A percentile compares a stretch with the other conserved stretches of the same genome.
Conservation (phyloP, 2,113 vertebrate genomes). For the Theristicus caerulescens region DNA sequence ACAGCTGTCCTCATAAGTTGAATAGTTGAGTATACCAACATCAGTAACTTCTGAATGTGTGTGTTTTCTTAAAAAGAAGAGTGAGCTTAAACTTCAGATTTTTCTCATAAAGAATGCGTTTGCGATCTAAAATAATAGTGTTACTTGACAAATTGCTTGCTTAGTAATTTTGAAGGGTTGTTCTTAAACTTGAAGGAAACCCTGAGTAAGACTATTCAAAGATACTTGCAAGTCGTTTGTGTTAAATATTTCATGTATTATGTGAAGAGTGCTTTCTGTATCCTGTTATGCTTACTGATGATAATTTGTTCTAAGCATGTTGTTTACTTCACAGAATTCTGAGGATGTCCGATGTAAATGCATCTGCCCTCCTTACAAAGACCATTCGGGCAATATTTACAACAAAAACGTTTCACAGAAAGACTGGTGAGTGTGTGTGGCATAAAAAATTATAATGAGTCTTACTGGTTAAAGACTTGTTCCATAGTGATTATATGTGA, state of each 20-base stretch:
- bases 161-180: background rate
- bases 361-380: conserved; percentile 97
- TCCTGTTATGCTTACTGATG: background rate
- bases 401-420: conserved; percentile 97
- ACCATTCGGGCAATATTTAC: conserved; percentile 88
- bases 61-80: background rate
- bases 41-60: background rate
- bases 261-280: background rate
- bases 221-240: background rate
- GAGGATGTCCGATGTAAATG: conserved; percentile 97
- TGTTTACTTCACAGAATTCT: conserved; percentile 82
- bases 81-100: background rate
- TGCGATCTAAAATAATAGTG: background rate
- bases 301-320: background rate
- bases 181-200: background rate
- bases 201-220: background rate
- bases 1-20: background rate
- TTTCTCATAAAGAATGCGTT: fast-evolving
- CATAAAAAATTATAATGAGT: background rate
- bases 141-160: background rate
- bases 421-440: conserved; percentile 86
- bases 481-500: background rate
- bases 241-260: background rate
- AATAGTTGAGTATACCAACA: background rate
- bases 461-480: background rate